Conservation (phyloP, 2,888 invertebrate species). For the Clivina fossor region DNA sequence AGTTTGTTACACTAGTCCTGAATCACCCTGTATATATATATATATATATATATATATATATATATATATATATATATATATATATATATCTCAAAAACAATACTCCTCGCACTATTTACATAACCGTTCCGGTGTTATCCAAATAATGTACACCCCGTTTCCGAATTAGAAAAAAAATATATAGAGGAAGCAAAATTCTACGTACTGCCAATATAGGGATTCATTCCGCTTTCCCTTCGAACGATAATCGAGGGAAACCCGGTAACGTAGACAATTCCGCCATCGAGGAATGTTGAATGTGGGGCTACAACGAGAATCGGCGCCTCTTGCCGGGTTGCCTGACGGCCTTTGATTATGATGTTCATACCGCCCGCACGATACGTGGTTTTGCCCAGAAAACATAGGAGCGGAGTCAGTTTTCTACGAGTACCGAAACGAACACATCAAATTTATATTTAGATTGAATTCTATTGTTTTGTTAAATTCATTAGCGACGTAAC, state of each 20-base stretch:
- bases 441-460: neutral
- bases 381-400: slow-evolving; percentile 72
- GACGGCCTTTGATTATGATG: slow-evolving; percentile 73
- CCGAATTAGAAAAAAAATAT: too few species aligned
- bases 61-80: too few species aligned
- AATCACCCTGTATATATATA: too few species aligned
- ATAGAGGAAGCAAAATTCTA: too few species aligned
- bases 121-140: too few species aligned
- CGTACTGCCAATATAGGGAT: slow-evolving; percentile 88
- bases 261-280: slow-evolving; percentile 79
- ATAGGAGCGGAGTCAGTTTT: slow-evolving; percentile 65
- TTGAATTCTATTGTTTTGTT: neutral
- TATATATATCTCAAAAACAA: too few species aligned
- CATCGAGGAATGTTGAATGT: slow-evolving; percentile 87
- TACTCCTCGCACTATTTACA: too few species aligned
- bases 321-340: slow-evolving; percentile 75
- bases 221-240: slow-evolving; percentile 74
- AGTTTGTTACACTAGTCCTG: too few species aligned
- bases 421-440: slow-evolving; percentile 45
- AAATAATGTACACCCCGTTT: too few species aligned
- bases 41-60: too few species aligned
- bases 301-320: slow-evolving; percentile 86
- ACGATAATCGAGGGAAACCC: slow-evolving; percentile 84
- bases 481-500: too few species aligned
- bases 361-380: slow-evolving; percentile 78